A percentile compares a stretch with the other conserved stretches of the same genome.
These are phyloP conservation scores for Calidris pugnax DNA, from an alignment of 2,113 vertebrate species.

Conservation along the genomic window DNA sequence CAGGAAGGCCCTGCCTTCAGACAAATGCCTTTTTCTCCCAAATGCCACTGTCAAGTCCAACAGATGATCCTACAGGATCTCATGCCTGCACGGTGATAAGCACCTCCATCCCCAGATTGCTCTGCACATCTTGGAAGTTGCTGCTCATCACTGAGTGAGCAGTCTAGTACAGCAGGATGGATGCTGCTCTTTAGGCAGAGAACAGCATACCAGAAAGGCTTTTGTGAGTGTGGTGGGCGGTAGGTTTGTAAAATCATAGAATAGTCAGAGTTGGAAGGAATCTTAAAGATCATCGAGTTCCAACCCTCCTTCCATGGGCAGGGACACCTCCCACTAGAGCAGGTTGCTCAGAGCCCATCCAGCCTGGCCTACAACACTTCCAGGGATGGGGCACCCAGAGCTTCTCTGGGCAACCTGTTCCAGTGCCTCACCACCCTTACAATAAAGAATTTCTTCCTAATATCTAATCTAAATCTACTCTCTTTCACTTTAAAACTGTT, in stretches of 20 bases:
- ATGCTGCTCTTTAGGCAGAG: background rate
- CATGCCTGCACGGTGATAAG: fast-evolving
- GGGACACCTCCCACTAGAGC: background rate
- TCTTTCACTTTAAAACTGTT: background rate
- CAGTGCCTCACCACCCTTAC: background rate
- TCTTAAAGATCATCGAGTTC: background rate
- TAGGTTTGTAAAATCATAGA: background rate
- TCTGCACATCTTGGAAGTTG: background rate
- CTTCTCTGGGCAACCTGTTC: background rate
- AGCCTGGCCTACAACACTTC: background rate
- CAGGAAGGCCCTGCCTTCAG: background rate
- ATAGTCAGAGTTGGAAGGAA: background rate
- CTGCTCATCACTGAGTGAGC: background rate
- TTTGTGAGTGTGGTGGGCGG: fast-evolving
- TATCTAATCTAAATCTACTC: background rate
- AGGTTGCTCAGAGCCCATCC: background rate
- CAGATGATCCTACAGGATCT: background rate
- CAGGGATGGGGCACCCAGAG: background rate
- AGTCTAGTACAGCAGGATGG: background rate
- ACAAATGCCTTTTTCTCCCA: background rate
- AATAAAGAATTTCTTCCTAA: background rate
- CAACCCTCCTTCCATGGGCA: background rate
- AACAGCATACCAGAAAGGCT: background rate
- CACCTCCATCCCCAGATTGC: fast-evolving
- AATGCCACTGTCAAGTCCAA: background rate